These are phyloP conservation scores for Cactoblastis cactorum DNA, from an alignment of 2,888 invertebrate species.

Conservation along the genomic window DNA sequence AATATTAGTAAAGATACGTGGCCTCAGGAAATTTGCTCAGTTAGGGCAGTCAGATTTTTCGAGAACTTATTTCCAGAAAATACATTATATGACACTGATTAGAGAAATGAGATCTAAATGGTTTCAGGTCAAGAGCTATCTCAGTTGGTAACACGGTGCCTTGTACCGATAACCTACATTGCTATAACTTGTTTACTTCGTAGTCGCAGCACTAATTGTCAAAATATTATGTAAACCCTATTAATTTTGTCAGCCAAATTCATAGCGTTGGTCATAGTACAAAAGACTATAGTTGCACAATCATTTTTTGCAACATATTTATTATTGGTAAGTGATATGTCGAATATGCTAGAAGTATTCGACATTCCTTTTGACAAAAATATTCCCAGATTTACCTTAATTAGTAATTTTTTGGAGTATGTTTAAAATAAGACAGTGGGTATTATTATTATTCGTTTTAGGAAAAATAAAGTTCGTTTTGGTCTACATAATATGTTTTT, in stretches of 20 bases:
- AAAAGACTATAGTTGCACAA: slow-evolving; percentile 4
- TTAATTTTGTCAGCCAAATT: slow-evolving; percentile 39
- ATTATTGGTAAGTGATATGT: neutral
- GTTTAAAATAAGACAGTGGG: no score
- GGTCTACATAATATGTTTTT: no score
- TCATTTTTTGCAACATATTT: neutral
- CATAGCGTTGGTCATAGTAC: slow-evolving; percentile 18
- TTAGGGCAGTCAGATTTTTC: neutral
- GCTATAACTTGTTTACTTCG: slow-evolving; percentile 49
- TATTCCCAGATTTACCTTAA: no score
- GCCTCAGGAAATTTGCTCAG: no score
- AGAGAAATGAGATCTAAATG: neutral
- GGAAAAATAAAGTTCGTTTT: no score
- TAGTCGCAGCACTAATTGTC: slow-evolving; percentile 43
- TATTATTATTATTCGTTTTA: no score
- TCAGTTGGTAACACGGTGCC: slow-evolving; percentile 10
- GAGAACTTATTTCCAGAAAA: neutral
- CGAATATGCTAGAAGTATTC: no score
- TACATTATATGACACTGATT: neutral
- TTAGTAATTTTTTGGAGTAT: no score
- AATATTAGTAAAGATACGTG: no score
- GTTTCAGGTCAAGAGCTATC: slow-evolving; percentile 7
- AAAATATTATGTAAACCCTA: slow-evolving; percentile 49
- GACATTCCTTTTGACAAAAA: no score
- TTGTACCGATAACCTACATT: slow-evolving; percentile 55